Evolutionary conservation across 2,797 vertebrate genomes (phyloP).

Genomic region (Hemitrygon akajei): DNA sequence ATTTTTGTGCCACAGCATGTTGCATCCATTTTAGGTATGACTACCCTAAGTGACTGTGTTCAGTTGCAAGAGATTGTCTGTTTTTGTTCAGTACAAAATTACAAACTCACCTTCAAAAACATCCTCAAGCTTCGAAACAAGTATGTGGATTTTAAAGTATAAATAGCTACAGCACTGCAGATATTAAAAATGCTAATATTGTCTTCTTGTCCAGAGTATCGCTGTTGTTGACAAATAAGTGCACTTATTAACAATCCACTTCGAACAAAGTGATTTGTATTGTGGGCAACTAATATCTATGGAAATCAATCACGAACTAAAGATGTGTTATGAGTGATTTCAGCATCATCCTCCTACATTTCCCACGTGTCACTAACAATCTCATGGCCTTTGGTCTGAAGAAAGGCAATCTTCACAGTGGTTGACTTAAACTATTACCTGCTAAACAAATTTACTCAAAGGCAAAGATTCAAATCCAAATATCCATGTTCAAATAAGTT

Average conservation of each 20-base stretch:
- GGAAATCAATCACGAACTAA: background rate
- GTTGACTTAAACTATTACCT: background rate
- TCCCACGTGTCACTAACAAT: background rate
- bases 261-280: background rate
- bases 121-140: background rate
- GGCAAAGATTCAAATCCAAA: background rate
- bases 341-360: background rate
- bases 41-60: background rate
- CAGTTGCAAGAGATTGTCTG: background rate
- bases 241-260: background rate
- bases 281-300: background rate
- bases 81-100: background rate
- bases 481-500: background rate
- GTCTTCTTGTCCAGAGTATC: background rate
- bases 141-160: background rate
- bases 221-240: background rate
- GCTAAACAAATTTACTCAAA: conserved; percentile 7
- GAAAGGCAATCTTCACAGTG: background rate
- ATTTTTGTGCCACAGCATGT: background rate
- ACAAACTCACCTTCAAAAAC: background rate
- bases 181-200: background rate
- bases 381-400: background rate
- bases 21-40: background rate
- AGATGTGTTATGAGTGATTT: background rate
- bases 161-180: background rate